Base-by-base conservation (phyloP, 2,888 invertebrate species). In the Julus scandinavius region DNA sequence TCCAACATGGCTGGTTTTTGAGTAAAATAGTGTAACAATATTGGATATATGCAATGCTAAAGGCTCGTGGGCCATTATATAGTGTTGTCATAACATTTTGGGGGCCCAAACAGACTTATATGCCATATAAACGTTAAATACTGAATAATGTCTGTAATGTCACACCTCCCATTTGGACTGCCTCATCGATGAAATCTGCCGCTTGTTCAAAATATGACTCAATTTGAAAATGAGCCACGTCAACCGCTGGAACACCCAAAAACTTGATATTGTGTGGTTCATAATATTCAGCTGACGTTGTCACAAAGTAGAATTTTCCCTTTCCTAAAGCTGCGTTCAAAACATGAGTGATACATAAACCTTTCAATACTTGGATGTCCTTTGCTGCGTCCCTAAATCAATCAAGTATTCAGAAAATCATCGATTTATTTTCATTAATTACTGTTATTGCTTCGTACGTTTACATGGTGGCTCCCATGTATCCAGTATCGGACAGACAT, bases 281-380 rank as follows among this genome's bases (percentile, higher is more conserved):
- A 89, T 92, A 93, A 90, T 91, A 92, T 13, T 91, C 91, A 87
- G 91, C 90, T 87, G 91, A 91, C 0, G 92, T 92, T 90, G 93
- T 92, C 41, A 92, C 92, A 89, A 92, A 92, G 41, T 90, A 90
- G 49, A 91, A 90, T 87, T 91, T 91, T 13, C 92, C 92, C 88
- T 91, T 91, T 0, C 93, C 93, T 83, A 92, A 91, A 4, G 93
- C 93, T 13, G 93, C 92, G 90, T 93, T 93, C 87, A 93, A 89
- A 1, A 93, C 92, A 90, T 93, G 93, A 2, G 93, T 93, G 63
- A 93, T 91, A 7, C 93, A 92, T 87, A 93, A 89, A 20, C 91
- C 90, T 84, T 91, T 90, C 80, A 93, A 90, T 41, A 91, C 90
- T 20, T 90, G 89, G 6, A 92, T 91, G 89, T 92, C 92, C 88